Evolutionary conservation across 2,888 invertebrate genomes (phyloP), one percentile per base, ranked within the genome.

Genomic region (Nasonia oneida): DNA sequence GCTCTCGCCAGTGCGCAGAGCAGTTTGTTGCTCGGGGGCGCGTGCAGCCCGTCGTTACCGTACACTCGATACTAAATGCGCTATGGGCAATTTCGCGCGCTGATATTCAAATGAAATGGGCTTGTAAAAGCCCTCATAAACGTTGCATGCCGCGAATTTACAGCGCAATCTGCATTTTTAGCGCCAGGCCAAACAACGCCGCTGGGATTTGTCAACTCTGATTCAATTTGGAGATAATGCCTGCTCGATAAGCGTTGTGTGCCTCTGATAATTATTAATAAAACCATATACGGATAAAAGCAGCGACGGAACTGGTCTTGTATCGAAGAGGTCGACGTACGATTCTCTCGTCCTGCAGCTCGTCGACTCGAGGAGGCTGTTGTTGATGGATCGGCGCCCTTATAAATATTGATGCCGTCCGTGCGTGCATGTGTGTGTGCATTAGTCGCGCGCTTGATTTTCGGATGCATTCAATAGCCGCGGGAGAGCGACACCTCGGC

Each of bases 401-500:
- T 77, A 83, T 77, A 83, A 77, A 83, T 83, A 83, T 83, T 83
- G 83, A 83, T 83, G 83, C 77, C 18, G 29, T 47, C n/a, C 18
- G 14, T 5, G 15, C 10, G 6, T 29, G 5, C 10, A 18, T 57
- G n/a, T 57, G 53, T 57, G 53, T 57, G n/a, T 57, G n/a, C 6
- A 57, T 39, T 5, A 18, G 42, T 37, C 47, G 5, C 18, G n/a
- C n/a, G 23, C 29, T 42, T 18, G 67, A 47, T 79, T 79, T 64
- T 79, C 33, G 64, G 42, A 14, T 39, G 18, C 53, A 53, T 53
- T 53, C 53, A 53, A 64, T 64, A 67, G 57, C 57, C 57, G 33
- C n/a, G 18, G 8, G 5, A n/a, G 61, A 29, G 23, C 83, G 71
- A 67, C 57, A 57, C 70, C 70, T 77, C 42, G 70, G 1, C 50